phyloP scores from a whole-genome alignment of 2,888 invertebrate species.

The Lasioglossum marginatum region DNA sequence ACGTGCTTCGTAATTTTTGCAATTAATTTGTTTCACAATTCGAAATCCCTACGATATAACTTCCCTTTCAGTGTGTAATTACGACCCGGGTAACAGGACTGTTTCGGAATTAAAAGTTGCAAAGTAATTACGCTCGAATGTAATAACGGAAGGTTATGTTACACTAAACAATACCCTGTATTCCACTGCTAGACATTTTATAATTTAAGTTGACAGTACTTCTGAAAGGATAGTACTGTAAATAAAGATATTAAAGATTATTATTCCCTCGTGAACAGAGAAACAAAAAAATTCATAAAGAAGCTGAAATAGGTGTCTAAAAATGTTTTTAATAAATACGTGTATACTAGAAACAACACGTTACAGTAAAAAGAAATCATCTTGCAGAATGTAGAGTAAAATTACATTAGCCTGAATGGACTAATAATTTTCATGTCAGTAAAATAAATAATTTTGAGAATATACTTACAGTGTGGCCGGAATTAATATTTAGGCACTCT shows the following conservation, averaged over 20 bases:
- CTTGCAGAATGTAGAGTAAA: too few relatives aligned
- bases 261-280: neutral
- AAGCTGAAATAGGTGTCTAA: neutral
- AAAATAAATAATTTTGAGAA: too few relatives aligned
- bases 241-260: neutral
- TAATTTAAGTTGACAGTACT: neutral
- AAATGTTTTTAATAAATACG: neutral
- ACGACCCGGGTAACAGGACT: conserved; percentile 17
- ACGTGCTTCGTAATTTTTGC: neutral
- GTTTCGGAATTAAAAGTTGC: conserved; percentile 48
- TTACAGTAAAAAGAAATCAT: too few relatives aligned
- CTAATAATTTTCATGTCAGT: too few relatives aligned
- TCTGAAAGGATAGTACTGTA: neutral
- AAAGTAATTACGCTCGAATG: neutral
- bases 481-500: too few relatives aligned
- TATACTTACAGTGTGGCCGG: too few relatives aligned
- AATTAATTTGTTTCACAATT: conserved; percentile 22
- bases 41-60: conserved; percentile 4
- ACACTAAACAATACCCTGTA: conserved; percentile 17
- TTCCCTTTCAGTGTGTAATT: conserved; percentile 26
- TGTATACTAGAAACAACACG: too few relatives aligned
- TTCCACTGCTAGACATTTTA: neutral
- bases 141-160: conserved; percentile 10
- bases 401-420: too few relatives aligned
- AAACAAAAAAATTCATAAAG: neutral